Evolutionary conservation across 2,113 vertebrate genomes (phyloP).

Genomic region (Apodemus sylvaticus): DNA sequence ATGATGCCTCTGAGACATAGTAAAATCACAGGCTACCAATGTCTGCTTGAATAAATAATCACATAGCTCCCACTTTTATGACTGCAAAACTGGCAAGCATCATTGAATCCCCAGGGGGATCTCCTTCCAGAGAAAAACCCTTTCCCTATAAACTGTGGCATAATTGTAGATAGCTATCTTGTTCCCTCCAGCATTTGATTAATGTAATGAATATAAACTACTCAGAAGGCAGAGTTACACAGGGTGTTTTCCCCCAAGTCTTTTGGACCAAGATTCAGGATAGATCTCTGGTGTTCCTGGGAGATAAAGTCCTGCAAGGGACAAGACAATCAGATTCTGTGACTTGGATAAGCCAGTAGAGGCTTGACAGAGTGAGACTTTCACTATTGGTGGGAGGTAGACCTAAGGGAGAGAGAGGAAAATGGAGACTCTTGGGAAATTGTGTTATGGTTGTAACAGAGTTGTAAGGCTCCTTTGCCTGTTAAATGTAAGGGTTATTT

Average conservation of each 20-base stretch:
- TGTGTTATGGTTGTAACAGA: background rate
- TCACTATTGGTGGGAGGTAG: rapidly evolving
- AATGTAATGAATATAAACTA: background rate
- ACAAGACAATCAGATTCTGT: background rate
- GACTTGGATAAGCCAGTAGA: background rate
- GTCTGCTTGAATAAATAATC: conserved; percentile 9
- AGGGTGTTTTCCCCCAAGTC: background rate
- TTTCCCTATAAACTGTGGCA: background rate
- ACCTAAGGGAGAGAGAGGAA: background rate
- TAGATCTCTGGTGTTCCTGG: background rate
- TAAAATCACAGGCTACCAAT: background rate
- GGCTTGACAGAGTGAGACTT: background rate
- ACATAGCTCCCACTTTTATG: background rate
- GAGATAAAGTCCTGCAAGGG: background rate
- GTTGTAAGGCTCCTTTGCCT: background rate
- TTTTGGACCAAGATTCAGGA: conserved; percentile 3
- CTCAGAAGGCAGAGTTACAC: background rate
- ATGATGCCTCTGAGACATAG: background rate
- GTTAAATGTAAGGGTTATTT: background rate
- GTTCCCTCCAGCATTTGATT: background rate
- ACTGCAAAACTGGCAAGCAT: background rate
- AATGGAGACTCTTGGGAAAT: background rate
- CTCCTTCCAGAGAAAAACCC: background rate
- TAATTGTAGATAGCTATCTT: background rate
- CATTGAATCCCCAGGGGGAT: background rate